Percentiles rank a stretch among this genome's conserved stretches.
These are phyloP conservation scores for Euschistus heros DNA, from an alignment of 1,140 invertebrate genomes.

Conservation along the genomic window DNA sequence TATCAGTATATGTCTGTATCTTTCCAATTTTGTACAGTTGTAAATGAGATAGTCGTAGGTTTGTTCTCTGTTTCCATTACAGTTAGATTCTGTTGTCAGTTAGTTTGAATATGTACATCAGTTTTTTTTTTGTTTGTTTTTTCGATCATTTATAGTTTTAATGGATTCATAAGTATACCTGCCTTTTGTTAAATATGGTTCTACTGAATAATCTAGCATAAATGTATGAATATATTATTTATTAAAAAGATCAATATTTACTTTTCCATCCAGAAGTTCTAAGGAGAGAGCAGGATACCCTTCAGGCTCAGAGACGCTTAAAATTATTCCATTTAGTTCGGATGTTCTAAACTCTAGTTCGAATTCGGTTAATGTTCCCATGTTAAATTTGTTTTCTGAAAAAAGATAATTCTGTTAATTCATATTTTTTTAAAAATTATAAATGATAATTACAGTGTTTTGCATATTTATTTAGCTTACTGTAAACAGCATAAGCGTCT, in stretches of 20 bases:
- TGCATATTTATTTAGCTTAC: slow-evolving; percentile 42
- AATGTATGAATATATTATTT: not conserved
- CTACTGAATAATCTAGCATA: too few relatives aligned
- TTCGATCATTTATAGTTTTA: too few relatives aligned
- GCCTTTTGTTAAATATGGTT: too few relatives aligned
- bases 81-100: too few relatives aligned
- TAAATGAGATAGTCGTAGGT: too few relatives aligned
- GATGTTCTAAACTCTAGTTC: slow-evolving; percentile 75
- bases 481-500: slow-evolving; percentile 68
- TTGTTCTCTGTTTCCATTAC: too few relatives aligned
- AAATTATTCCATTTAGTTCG: slow-evolving; percentile 64
- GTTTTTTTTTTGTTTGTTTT: too few relatives aligned
- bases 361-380: slow-evolving; percentile 57
- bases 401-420: slow-evolving; percentile 11
- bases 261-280: slow-evolving; percentile 64
- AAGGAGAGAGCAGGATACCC: slow-evolving; percentile 59
- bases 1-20: too few relatives aligned
- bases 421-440: not conserved
- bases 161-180: too few relatives aligned
- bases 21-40: too few relatives aligned
- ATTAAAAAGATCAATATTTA: slow-evolving; percentile 33
- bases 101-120: too few relatives aligned
- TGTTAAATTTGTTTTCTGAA: slow-evolving; percentile 56
- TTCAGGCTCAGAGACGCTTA: slow-evolving; percentile 53
- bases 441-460: not conserved